Base-by-base conservation (phyloP, 1,140 invertebrate genomes). In the Aphelenchoides besseyi region DNA sequence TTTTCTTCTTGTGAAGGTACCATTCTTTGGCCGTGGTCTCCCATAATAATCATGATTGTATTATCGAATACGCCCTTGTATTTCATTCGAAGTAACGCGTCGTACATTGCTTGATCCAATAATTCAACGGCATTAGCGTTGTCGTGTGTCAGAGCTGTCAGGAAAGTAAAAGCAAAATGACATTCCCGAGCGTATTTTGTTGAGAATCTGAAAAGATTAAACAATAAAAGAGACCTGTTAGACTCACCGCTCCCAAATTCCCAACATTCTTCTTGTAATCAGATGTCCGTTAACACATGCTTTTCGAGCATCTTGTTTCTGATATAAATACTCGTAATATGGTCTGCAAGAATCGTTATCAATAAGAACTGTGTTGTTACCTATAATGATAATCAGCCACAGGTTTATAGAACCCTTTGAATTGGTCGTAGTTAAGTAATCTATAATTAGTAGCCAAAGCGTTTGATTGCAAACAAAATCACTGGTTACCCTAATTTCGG, bases 11-110 rank as follows among this genome's bases (percentile, higher is more conserved):
- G 18, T 48, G 26, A 69, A 8, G 82, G n/a, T 26, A 77, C 78
- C 53, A 81, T 82, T 59, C 79, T 16, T 16, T 81, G 79, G 2
- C 86, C 86, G 74, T 87, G 86, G 64, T 87, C 86, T 12, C 82
- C 84, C 82, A 87, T 85, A 3, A 86, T 71, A 26, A 87, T 74
- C 9, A 86, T 71, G n/a, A 86, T 57, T 0, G 85, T 85, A 61
- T 86, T 85, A 33, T 86, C 85, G 30, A 87, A 74, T 16, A 52
- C 75, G 23, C 76, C 76, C 0, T 16, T 18, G 5, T 26, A 18
- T 36, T 61, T 61, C 1, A 61, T n/a, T 2, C 30, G n/a, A 18
- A 18, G n/a, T 28, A 61, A 36, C 16, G n/a, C 30, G 59, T 61
- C n/a, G 30, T 48, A 61, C 16, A 61, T 61, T n/a, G n/a, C 33